Percentiles rank a stretch among this genome's conserved stretches.
Evolutionary conservation across 1,140 invertebrate species (phyloP).

Genomic region (Zaprionus lachaisei): DNA sequence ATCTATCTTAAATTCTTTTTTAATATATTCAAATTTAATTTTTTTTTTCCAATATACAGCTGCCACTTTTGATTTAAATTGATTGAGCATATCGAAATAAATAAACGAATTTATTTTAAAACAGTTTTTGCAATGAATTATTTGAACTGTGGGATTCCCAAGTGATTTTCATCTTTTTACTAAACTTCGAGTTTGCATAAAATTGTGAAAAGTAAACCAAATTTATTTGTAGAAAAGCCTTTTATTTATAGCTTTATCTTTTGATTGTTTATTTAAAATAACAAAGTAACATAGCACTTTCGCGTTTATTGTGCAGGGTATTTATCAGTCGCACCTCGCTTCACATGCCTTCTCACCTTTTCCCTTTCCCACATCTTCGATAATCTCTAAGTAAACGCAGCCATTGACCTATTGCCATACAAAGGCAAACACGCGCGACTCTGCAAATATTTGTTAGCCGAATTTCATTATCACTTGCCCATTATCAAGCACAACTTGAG

Average conservation of each 20-base stretch:
- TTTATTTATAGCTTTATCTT: too few species aligned
- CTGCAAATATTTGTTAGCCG: conserved; percentile 61
- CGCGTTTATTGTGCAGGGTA: neutral
- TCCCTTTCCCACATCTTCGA: conserved; percentile 29
- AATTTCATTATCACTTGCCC: conserved; percentile 69
- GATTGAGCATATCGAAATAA: neutral
- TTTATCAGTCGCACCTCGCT: neutral
- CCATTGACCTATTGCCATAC: conserved; percentile 79
- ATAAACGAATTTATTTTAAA: neutral
- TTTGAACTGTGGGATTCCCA: too few species aligned
- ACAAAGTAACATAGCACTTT: too few species aligned
- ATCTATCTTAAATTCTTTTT: neutral
- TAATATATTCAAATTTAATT: neutral
- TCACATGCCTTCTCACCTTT: conserved; percentile 15
- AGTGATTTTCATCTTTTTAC: too few species aligned
- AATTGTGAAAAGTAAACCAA: too few species aligned
- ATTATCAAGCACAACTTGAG: conserved; percentile 24
- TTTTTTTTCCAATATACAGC: neutral
- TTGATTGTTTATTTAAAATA: too few species aligned
- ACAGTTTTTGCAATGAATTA: neutral
- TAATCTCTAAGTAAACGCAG: conserved; percentile 58
- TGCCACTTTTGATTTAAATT: neutral
- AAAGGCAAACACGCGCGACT: conserved; percentile 66
- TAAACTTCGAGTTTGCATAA: too few species aligned
- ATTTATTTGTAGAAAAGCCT: too few species aligned